Evolutionary conservation across 2,888 invertebrate genomes (phyloP).

Genomic region (Drosophila hamatofila): DNA sequence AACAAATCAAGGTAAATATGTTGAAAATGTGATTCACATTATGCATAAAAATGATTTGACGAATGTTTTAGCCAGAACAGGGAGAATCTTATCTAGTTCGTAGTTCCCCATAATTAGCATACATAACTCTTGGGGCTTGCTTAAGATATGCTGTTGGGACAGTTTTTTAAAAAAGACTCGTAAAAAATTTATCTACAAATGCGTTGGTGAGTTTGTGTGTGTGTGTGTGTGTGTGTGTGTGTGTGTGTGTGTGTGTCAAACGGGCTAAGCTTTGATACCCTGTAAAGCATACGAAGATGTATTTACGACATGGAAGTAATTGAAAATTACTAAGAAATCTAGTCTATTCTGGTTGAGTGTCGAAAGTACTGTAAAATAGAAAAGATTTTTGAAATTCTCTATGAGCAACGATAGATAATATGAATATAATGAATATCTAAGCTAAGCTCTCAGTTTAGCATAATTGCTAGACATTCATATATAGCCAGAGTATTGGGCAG

Average conservation of each 20-base stretch:
- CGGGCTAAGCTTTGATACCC: slow-evolving; percentile 3
- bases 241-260: not conserved
- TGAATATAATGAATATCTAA: no score
- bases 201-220: not conserved
- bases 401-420: no score
- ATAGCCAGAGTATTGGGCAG: not conserved
- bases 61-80: not conserved
- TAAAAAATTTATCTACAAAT: slow-evolving; percentile 27
- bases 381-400: no score
- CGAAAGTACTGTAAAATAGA: no score
- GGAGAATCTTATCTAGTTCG: slow-evolving; percentile 6
- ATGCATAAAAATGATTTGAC: not conserved
- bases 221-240: not conserved
- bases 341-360: not conserved
- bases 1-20: slow-evolving; percentile 37
- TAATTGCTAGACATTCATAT: not conserved
- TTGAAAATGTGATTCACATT: slow-evolving; percentile 31
- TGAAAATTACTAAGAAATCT: not conserved
- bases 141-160: slow-evolving; percentile 18
- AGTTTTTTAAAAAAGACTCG: slow-evolving; percentile 7
- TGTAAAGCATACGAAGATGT: not conserved
- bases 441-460: no score
- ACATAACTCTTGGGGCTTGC: slow-evolving; percentile 1
- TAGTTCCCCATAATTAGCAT: slow-evolving; percentile 22
- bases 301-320: not conserved